Evolutionary conservation across 2,797 vertebrate genomes (phyloP).

Genomic region (Lutjanus campechanus): DNA sequence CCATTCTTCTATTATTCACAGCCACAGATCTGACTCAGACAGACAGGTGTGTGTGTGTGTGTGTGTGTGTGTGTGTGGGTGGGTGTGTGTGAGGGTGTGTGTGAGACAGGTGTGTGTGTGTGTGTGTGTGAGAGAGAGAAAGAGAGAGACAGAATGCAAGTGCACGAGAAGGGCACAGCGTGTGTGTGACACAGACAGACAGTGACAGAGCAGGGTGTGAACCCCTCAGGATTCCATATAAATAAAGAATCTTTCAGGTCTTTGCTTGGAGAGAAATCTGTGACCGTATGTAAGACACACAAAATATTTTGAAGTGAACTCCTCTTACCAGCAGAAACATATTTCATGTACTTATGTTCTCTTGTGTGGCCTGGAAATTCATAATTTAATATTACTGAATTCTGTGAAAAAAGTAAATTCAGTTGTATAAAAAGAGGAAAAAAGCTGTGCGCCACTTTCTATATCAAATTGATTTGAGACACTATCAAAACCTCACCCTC

Average conservation of each 20-base stretch:
- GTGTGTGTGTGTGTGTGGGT: conserved; percentile 12
- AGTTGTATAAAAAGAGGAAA: neutral
- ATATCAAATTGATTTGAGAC: neutral
- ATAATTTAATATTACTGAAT: conserved; percentile 26
- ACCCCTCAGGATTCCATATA: conserved; percentile 30
- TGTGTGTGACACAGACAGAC: conserved; percentile 28
- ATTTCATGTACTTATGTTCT: conserved; percentile 25
- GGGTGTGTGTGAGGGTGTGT: neutral
- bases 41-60: conserved; percentile 62
- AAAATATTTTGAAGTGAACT: conserved; percentile 16
- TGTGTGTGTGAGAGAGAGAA: conserved; percentile 1
- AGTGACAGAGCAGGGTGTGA: conserved; percentile 36
- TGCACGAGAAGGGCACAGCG: neutral
- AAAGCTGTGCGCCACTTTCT: neutral
- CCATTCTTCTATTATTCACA: conserved; percentile 75
- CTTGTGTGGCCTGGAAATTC: conserved; percentile 7
- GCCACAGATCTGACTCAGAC: conserved; percentile 63
- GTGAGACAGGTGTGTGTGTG: conserved; percentile 11
- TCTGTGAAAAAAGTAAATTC: conserved; percentile 16
- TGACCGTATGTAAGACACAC: conserved; percentile 2
- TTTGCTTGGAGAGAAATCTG: conserved; percentile 15
- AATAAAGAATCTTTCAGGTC: conserved; percentile 35
- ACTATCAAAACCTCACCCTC: neutral
- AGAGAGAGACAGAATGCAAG: conserved; percentile 13
- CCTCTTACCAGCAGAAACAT: conserved; percentile 19